Evolutionary conservation across 2,888 invertebrate species (phyloP).

Genomic region (Netelia virgata): DNA sequence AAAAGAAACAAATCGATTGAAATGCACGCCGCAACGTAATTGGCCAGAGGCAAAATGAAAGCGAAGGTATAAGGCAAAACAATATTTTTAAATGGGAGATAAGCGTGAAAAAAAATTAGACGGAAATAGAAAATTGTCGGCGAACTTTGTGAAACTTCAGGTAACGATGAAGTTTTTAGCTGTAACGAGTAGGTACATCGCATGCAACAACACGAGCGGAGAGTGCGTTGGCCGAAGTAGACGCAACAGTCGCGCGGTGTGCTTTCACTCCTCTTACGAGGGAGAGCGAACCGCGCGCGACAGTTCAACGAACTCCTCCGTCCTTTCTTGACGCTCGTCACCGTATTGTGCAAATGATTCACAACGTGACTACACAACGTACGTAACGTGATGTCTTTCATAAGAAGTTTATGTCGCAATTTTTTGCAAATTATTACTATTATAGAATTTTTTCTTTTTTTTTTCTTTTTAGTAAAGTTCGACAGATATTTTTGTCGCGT

Average conservation of each 20-base stretch:
- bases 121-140: background rate
- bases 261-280: constrained; percentile 54
- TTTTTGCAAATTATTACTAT: background rate
- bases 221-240: constrained; percentile 52
- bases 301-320: constrained; percentile 51
- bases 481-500: no score
- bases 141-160: background rate
- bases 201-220: constrained; percentile 10
- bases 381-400: background rate
- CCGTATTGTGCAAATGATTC: constrained; percentile 50
- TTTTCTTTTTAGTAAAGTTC: no score
- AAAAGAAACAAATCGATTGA: background rate
- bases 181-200: background rate
- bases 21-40: background rate
- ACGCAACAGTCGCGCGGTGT: constrained; percentile 37
- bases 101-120: no score
- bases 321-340: constrained; percentile 28
- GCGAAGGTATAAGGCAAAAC: no score
- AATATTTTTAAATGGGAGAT: no score
- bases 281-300: constrained; percentile 26
- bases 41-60: no score
- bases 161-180: background rate
- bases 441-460: no score
- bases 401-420: background rate
- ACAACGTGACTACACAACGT: constrained; percentile 36